A percentile compares a stretch with the other conserved stretches of the same genome.
phyloP scores from a whole-genome alignment of 2,888 invertebrate genomes.

The Mythimna pallens region DNA sequence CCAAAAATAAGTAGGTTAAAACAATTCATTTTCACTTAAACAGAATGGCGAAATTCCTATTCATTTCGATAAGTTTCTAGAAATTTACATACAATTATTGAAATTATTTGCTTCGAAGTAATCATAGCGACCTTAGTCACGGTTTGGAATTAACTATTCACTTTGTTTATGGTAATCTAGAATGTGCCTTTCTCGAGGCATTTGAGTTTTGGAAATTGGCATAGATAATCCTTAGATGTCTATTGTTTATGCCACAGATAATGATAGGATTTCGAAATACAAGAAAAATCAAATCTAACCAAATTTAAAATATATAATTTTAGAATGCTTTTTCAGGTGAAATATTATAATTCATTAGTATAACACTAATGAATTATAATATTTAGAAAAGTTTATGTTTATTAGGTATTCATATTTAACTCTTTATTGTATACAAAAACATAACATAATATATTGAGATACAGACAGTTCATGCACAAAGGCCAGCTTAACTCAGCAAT shows the following conservation, averaged over 20 bases:
- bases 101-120: slow-evolving; percentile 40
- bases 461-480: too few relatives aligned
- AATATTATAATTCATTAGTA: too few relatives aligned
- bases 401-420: too few relatives aligned
- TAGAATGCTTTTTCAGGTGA: too few relatives aligned
- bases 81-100: slow-evolving; percentile 48
- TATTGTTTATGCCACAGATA: background rate
- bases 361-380: too few relatives aligned
- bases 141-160: slow-evolving; percentile 30
- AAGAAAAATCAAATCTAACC: background rate
- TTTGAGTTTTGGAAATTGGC: slow-evolving; percentile 21
- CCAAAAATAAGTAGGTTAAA: background rate
- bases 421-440: too few relatives aligned
- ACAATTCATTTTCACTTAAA: slow-evolving; percentile 6
- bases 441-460: too few relatives aligned
- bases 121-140: slow-evolving; percentile 45
- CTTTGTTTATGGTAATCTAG: slow-evolving; percentile 30
- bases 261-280: slow-evolving; percentile 13
- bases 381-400: too few relatives aligned
- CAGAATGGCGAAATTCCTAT: slow-evolving; percentile 25
- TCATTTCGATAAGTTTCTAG: slow-evolving; percentile 27
- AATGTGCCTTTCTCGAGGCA: slow-evolving; percentile 37
- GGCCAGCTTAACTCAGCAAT: too few relatives aligned
- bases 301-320: background rate
- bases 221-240: background rate